A percentile compares a stretch with the other conserved stretches of the same genome.
These are phyloP conservation scores for Melanotus villosus DNA, from an alignment of 2,888 invertebrate genomes.

Conservation along the genomic window DNA sequence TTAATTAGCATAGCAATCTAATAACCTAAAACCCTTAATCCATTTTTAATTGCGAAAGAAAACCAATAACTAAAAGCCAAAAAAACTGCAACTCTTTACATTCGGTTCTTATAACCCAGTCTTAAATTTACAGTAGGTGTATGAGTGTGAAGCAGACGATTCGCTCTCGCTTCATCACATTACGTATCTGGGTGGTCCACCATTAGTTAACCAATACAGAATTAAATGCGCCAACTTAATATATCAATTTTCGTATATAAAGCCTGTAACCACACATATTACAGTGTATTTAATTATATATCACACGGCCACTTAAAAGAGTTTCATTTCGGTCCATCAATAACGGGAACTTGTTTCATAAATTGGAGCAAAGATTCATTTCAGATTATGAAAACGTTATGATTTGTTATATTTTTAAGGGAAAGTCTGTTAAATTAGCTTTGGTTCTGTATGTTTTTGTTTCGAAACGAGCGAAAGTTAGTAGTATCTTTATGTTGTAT, in stretches of 20 bases:
- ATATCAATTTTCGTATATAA: slow-evolving; percentile 58
- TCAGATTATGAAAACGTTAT: background rate
- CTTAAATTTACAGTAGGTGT: slow-evolving; percentile 16
- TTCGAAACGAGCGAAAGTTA: background rate
- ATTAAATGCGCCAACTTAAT: slow-evolving; percentile 58
- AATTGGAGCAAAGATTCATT: slow-evolving; percentile 14
- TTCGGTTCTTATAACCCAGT: background rate
- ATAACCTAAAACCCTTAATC: background rate
- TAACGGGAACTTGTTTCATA: slow-evolving; percentile 40
- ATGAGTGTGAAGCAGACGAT: slow-evolving; percentile 43
- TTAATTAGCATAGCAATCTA: too few species aligned
- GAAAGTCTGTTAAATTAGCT: background rate
- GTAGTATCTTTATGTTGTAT: slow-evolving; percentile 9
- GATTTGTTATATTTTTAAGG: background rate
- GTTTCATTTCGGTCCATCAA: slow-evolving; percentile 47
- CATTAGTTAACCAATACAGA: slow-evolving; percentile 56
- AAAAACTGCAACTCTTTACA: background rate
- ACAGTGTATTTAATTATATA: slow-evolving; percentile 57
- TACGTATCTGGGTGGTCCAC: slow-evolving; percentile 56
- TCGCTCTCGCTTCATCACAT: slow-evolving; percentile 38
- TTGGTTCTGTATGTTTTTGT: background rate
- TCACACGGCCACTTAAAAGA: slow-evolving; percentile 49
- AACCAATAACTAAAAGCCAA: background rate
- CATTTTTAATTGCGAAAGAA: too few species aligned
- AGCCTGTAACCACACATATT: slow-evolving; percentile 55